Percentiles rank a stretch among this genome's conserved stretches.
phyloP scores from a whole-genome alignment of 2,113 vertebrate genomes.

The Archilochus colubris region DNA sequence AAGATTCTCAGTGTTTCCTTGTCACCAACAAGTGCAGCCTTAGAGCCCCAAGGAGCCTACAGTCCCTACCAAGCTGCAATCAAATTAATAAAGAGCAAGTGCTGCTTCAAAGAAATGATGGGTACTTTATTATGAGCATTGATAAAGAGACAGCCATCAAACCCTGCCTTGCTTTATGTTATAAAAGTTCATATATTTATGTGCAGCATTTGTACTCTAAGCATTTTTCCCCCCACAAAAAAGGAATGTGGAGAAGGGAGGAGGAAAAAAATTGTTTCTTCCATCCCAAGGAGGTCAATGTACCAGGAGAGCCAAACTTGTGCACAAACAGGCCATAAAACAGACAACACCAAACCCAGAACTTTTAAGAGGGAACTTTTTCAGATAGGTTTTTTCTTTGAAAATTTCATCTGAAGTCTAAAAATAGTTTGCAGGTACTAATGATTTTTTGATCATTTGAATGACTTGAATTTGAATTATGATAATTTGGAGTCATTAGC shows the following conservation, averaged over 20 bases:
- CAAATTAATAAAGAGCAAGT: not conserved
- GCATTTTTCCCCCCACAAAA: slow-evolving; percentile 11
- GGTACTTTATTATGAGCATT: slow-evolving; percentile 24
- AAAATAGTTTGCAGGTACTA: not conserved
- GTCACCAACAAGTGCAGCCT: not conserved
- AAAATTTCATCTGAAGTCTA: not conserved
- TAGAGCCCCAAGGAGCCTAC: not conserved
- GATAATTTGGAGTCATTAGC: not conserved
- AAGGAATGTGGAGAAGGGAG: not conserved
- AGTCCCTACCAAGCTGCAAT: not conserved
- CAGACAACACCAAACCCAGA: not conserved
- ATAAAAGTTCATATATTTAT: slow-evolving; percentile 60
- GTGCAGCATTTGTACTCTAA: slow-evolving; percentile 36
- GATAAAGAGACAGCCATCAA: slow-evolving; percentile 26
- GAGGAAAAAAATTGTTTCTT: slow-evolving; percentile 1
- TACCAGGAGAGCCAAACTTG: slow-evolving; percentile 6
- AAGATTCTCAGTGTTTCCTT: not conserved
- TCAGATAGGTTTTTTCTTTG: not conserved
- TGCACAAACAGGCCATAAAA: not conserved
- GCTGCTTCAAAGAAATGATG: not conserved
- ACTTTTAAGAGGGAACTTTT: not conserved
- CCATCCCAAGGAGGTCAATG: slow-evolving; percentile 6
- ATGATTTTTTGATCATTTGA: not conserved
- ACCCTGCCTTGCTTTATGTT: slow-evolving; percentile 41
- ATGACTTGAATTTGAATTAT: not conserved